Conservation (phyloP, 1,140 invertebrate genomes). For the Steinernema khuongi region DNA sequence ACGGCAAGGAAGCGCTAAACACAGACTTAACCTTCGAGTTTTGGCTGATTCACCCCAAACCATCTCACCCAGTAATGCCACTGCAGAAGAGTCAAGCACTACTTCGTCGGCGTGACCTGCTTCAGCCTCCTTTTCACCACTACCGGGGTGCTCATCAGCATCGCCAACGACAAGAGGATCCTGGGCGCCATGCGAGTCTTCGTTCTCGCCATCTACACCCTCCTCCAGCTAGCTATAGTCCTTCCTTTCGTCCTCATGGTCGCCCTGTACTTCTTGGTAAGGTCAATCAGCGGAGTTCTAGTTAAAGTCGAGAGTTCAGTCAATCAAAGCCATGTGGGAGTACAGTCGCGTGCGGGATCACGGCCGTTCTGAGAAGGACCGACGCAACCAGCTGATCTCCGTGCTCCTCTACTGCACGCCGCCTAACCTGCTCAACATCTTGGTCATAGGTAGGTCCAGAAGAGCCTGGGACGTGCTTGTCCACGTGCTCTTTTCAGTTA, state of each 20-base stretch:
- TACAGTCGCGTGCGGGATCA: constrained; percentile 3
- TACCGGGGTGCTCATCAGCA: neutral
- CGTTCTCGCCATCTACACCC: neutral
- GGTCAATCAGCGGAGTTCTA: neutral
- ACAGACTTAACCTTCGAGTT: too few species aligned
- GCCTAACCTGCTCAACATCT: neutral
- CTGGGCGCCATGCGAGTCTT: neutral
- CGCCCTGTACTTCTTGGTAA: neutral
- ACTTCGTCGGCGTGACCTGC: neutral
- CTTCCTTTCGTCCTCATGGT: neutral
- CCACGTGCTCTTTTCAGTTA: neutral
- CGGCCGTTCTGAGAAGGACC: neutral
- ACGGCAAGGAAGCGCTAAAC: too few species aligned
- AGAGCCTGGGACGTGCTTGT: neutral
- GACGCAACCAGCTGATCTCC: neutral
- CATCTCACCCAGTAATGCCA: neutral
- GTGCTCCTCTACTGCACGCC: neutral
- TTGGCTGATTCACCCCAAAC: neutral
- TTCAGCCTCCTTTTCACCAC: neutral
- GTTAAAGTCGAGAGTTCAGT: neutral
- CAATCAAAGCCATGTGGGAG: neutral
- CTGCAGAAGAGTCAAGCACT: neutral
- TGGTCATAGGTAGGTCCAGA: neutral
- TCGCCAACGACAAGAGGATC: neutral
- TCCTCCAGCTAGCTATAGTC: neutral